phyloP scores from a whole-genome alignment of 1,140 invertebrate species.

The Plodia interpunctella region DNA sequence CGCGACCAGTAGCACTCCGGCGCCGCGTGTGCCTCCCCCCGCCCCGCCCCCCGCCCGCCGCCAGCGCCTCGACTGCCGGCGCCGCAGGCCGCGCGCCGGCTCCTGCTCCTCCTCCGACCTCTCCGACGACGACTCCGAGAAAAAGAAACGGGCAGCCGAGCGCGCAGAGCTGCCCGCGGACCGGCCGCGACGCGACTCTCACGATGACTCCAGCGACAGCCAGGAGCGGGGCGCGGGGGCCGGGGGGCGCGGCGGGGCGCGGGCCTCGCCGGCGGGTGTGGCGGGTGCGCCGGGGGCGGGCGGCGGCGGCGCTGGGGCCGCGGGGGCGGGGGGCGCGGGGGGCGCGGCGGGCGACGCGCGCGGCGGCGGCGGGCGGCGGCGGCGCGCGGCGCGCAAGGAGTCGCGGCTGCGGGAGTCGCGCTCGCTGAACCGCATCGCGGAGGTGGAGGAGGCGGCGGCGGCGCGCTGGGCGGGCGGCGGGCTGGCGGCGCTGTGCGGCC shows the following conservation, averaged over 20 bases:
- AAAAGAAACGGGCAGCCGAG: slow-evolving; percentile 87
- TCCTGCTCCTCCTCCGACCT: slow-evolving; percentile 94
- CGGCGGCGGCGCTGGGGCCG: background rate
- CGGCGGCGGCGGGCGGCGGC: slow-evolving; percentile 38
- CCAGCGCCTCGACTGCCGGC: slow-evolving; percentile 66
- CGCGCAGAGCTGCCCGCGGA: slow-evolving; percentile 74
- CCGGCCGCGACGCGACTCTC: slow-evolving; percentile 83
- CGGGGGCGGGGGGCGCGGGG: slow-evolving; percentile 8
- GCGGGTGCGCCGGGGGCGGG: slow-evolving; percentile 39
- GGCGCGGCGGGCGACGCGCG: slow-evolving; percentile 30
- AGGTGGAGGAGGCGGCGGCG: slow-evolving; percentile 65
- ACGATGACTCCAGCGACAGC: slow-evolving; percentile 84
- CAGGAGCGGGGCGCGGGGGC: slow-evolving; percentile 77
- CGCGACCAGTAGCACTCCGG: slow-evolving; percentile 25
- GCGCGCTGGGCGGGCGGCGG: slow-evolving; percentile 54
- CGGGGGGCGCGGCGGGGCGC: slow-evolving; percentile 66
- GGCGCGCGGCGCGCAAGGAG: slow-evolving; percentile 75
- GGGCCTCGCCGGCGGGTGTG: slow-evolving; percentile 70
- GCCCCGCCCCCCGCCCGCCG: slow-evolving; percentile 43
- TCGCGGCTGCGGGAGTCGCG: slow-evolving; percentile 87
- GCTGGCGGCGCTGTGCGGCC: slow-evolving; percentile 55
- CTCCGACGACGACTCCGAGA: slow-evolving; percentile 92
- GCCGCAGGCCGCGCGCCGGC: slow-evolving; percentile 83
- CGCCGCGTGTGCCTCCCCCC: slow-evolving; percentile 36
- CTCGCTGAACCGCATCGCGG: slow-evolving; percentile 88